Evolutionary conservation across 1,140 invertebrate genomes (phyloP), one percentile per base, ranked within the genome.

Genomic region (Oreohelix idahoensis): DNA sequence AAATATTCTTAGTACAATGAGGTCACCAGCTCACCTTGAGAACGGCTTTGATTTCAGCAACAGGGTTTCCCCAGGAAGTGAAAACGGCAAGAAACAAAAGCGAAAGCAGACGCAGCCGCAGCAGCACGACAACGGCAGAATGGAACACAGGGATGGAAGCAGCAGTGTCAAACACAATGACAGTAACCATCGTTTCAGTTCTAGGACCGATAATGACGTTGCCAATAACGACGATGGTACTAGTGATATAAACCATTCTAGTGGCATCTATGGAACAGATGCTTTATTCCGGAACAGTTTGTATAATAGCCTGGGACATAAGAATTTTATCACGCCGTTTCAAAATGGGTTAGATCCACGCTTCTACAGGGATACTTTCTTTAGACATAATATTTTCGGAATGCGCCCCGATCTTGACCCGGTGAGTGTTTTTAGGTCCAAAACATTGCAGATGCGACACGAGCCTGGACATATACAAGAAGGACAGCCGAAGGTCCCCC

Each of bases 31-130:
- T 13, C 71, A 11, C 10, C 0, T 70, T 1, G 66, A 81, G 0
- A 81, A 71, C 79, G 66, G 79, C 38, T 81, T 58, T 38, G 80
- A 71, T 0, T 78, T 36, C 82, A 38, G 20, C 82, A 83, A 77
- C 58, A 63, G 76, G 23, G 29, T 71, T 13, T 77, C 76, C 1
- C 75, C 82, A 1, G 63, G 36, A 17, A 86, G 86, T 49, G 86
- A 85, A 23, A 84, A n/a, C 17, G 38, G 71, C 97, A 92, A 97
- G 96, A 66, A 98, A 96, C 93, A 98, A 92, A 99, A 99, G 93
- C 94, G 98, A 35, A 99, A 99, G 92, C 94, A 98, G n/a, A 98
- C 98, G 91, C 97, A 98, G 88, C 98, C 98, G 0, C 97, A 98
- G 90, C 97, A 98, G 89, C 97, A 98, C 90, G 96, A 97, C 94